Evolutionary conservation across 2,797 vertebrate genomes (phyloP).

Genomic region (Setipinna tenuifilis): DNA sequence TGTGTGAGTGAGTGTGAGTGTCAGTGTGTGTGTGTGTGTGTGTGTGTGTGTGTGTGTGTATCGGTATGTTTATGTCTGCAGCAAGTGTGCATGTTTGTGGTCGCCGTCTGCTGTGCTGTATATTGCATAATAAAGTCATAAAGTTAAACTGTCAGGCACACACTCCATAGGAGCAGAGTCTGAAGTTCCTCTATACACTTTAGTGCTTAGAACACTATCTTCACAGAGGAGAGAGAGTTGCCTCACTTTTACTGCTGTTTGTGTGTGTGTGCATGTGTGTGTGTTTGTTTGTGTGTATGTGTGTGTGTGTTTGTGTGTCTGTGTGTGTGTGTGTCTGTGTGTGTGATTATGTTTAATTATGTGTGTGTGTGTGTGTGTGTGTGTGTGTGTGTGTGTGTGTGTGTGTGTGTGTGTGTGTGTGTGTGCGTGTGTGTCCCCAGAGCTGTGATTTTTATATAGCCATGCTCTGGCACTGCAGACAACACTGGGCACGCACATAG

Average conservation of each 20-base stretch:
- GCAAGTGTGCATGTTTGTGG: too few relatives aligned
- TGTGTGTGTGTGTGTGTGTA: too few relatives aligned
- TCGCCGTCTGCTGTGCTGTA: too few relatives aligned
- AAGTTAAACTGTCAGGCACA: background rate
- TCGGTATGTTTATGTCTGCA: too few relatives aligned
- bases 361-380: slow-evolving; percentile 5
- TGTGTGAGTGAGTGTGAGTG: too few relatives aligned
- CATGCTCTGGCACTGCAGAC: slow-evolving; percentile 4
- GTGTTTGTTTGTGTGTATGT: too few relatives aligned
- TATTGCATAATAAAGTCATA: background rate
- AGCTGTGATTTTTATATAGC: background rate
- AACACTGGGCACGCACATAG: slow-evolving; percentile 28
- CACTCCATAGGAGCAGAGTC: background rate
- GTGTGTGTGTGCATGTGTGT: background rate
- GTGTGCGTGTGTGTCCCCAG: slow-evolving; percentile 23
- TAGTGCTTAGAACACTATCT: background rate
- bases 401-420: slow-evolving; percentile 23
- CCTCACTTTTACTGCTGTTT: background rate
- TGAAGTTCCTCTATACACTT: background rate
- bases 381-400: slow-evolving; percentile 17
- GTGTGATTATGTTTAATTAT: background rate
- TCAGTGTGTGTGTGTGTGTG: too few relatives aligned
- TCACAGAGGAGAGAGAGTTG: background rate
- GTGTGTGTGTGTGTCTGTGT: too few relatives aligned
- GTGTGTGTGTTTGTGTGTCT: too few relatives aligned